Evolutionary conservation across 2,888 invertebrate species (phyloP).

Genomic region (Pheosia tremula): DNA sequence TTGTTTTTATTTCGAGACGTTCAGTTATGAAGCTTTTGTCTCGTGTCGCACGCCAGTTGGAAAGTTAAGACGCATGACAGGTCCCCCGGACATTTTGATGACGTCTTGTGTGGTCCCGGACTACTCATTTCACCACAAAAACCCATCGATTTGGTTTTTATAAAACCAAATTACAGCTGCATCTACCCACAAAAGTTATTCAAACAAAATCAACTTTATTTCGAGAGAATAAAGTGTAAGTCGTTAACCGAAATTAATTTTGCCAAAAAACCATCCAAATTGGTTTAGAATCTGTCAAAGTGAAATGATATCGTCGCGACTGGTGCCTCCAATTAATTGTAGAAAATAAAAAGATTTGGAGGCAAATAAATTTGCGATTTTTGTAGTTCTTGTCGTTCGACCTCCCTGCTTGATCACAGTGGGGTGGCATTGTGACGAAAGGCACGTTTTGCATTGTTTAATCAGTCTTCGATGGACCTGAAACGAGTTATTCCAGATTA

Average conservation of each 20-base stretch:
- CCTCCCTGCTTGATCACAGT: conserved; percentile 62
- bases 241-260: conserved; percentile 15
- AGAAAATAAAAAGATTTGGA: conserved; percentile 54
- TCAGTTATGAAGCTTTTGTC: conserved; percentile 18
- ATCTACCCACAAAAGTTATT: conserved; percentile 20
- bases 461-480: conserved; percentile 40
- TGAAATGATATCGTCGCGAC: conserved; percentile 75
- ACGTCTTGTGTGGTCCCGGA: conserved; percentile 72
- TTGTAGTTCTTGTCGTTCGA: conserved; percentile 49
- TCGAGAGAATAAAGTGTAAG: conserved; percentile 27
- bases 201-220: conserved; percentile 46
- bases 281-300: conserved; percentile 72
- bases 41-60: conserved; percentile 31
- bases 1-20: background rate
- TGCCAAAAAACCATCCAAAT: conserved; percentile 37
- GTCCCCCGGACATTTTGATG: conserved; percentile 37
- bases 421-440: conserved; percentile 49
- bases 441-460: conserved; percentile 33
- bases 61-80: conserved; percentile 44
- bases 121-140: conserved; percentile 56
- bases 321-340: conserved; percentile 72
- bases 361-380: conserved; percentile 52
- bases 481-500: conserved; percentile 11
- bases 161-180: conserved; percentile 47
- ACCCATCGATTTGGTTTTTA: conserved; percentile 70